Evolutionary conservation across 2,888 invertebrate genomes (phyloP).

Genomic region (Synanthedon andrenaeformis): DNA sequence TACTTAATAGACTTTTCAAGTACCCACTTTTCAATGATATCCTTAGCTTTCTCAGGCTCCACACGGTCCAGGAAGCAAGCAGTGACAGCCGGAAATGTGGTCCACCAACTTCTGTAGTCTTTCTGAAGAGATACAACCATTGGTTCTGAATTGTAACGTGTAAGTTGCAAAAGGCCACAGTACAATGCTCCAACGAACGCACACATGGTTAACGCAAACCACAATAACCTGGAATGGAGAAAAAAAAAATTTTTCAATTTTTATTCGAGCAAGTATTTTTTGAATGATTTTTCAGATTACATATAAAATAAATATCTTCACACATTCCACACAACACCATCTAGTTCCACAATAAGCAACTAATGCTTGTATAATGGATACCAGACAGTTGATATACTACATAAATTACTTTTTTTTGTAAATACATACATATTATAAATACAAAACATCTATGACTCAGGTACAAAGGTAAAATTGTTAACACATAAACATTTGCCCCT

Average conservation of each 20-base stretch:
- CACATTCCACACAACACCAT: no score
- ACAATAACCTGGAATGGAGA: conserved; percentile 30
- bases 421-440: no score
- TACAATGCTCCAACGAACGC: conserved; percentile 50
- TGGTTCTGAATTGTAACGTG: conserved; percentile 50
- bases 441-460: no score
- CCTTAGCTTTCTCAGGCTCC: conserved; percentile 33
- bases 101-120: conserved; percentile 56
- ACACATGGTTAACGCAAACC: conserved; percentile 36
- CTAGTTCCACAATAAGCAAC: no score
- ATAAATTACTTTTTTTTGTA: no score
- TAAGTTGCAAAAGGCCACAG: conserved; percentile 47
- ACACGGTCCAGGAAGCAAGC: conserved; percentile 51
- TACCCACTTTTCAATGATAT: conserved; percentile 32
- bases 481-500: no score
- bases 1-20: no score
- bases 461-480: no score
- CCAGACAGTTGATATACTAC: no score
- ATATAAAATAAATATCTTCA: no score
- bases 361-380: no score
- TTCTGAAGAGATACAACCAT: conserved; percentile 58
- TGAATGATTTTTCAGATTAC: not conserved
- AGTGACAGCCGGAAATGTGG: conserved; percentile 56
- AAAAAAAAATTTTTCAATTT: not conserved
- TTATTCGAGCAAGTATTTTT: not conserved